phyloP scores from a whole-genome alignment of 1,140 invertebrate genomes.

The Cydia splendana region DNA sequence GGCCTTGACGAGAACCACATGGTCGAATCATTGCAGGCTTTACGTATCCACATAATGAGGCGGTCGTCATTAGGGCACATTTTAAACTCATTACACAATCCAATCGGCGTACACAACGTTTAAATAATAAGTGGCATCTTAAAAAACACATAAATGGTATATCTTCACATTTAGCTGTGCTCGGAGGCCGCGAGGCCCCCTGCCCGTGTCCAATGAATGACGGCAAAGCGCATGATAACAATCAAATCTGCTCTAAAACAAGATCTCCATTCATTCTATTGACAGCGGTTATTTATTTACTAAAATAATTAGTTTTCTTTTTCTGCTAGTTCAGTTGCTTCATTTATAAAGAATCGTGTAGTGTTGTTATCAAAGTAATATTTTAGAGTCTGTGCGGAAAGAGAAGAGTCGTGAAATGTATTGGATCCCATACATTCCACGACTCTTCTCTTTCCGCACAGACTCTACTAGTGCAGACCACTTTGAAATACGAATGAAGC shows the following conservation, averaged over 20 bases:
- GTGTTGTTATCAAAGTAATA: too few relatives aligned
- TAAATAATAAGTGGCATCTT: neutral
- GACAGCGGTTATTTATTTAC: neutral
- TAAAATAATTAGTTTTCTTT: neutral
- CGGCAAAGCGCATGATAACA: neutral
- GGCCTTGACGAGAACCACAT: conserved; percentile 11
- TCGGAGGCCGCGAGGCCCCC: neutral
- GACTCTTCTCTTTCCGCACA: too few relatives aligned
- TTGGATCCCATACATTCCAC: too few relatives aligned
- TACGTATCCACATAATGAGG: conserved; percentile 26
- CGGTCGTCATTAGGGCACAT: conserved; percentile 19
- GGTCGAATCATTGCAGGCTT: conserved; percentile 25
- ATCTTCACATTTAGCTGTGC: conserved; percentile 7
- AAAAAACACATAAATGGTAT: neutral
- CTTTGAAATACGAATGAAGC: too few relatives aligned
- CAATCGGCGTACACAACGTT: neutral
- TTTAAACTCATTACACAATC: conserved; percentile 26
- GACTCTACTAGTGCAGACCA: too few relatives aligned
- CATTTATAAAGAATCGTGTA: neutral
- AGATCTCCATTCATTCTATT: neutral
- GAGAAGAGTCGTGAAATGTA: too few relatives aligned
- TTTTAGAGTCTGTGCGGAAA: too few relatives aligned
- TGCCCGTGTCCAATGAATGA: neutral
- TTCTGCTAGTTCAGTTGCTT: neutral
- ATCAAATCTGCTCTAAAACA: neutral